Base-by-base conservation (phyloP, 2,113 vertebrate genomes). In the Atractosteus spatula region DNA sequence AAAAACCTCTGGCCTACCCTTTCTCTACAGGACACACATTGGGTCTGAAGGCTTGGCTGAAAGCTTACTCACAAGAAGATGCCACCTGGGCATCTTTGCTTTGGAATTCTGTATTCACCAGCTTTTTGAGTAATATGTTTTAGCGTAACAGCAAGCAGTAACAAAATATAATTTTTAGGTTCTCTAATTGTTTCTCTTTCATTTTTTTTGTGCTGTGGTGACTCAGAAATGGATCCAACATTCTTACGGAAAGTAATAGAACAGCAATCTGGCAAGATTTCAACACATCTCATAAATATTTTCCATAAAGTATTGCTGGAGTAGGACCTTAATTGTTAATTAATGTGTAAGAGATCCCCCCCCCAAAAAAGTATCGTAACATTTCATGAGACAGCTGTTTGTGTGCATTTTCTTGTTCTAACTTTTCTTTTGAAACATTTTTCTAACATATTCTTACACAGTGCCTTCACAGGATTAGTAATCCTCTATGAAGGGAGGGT, bases 21-120 rank as follows among this genome's bases (percentile, higher is more conserved):
- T 0, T 17, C 71, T 57, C 71, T 71, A 67, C 68, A 64, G 71
- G 77, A 70, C 78, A 12, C 55, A 55, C 74, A 66, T 68, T 76
- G 79, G 83, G 54, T 47, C 47, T 71, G 65, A 76, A 71, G 45
- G 71, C 68, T 80, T 86, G 82, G 86, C 84, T 86, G 86, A 87
- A 76, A 79, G 78, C 79, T 79, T 61, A 77, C 69, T 59, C 57
- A 70, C 73, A 13, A 72, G 85, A 80, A 76, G 71, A 80, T 73
- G 63, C 80, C 86, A 87, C 88, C 84, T 91, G 86, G 83, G 83
- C 71, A 73, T 74, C 45, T 8, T 82, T 76, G 72, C 83, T 86
- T 78, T 79, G 78, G 70, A 75, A 64, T 62, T 81, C 85, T 86
- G 86, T 92, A 87, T 85, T 75, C 90, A 79, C 84, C 71, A 66